These are phyloP conservation scores for Drosophila rhopaloa DNA, from an alignment of 1,140 invertebrate species.

Conservation along the genomic window DNA sequence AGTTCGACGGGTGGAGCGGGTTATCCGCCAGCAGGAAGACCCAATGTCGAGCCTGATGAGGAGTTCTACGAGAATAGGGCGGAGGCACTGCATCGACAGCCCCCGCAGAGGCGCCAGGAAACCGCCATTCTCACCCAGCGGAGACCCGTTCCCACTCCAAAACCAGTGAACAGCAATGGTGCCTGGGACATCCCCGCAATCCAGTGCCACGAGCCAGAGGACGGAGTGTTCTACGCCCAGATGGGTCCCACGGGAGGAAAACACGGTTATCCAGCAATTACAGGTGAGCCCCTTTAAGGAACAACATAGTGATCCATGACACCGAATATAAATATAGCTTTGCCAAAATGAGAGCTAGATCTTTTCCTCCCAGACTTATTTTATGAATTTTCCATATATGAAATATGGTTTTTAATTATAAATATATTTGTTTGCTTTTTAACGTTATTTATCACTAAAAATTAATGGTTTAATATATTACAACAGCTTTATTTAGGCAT, in stretches of 20 bases:
- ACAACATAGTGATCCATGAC: too few species aligned
- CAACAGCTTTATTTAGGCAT: too few species aligned
- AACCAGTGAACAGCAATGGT: slow-evolving; percentile 86
- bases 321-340: too few species aligned
- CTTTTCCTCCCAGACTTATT: too few species aligned
- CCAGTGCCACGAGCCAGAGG: slow-evolving; percentile 94
- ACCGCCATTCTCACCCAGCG: slow-evolving; percentile 43
- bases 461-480: too few species aligned
- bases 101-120: slow-evolving; percentile 58
- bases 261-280: slow-evolving; percentile 93
- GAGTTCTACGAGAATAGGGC: slow-evolving; percentile 74
- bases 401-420: too few species aligned
- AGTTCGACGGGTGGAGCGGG: slow-evolving; percentile 64
- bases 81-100: slow-evolving; percentile 61
- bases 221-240: slow-evolving; percentile 95
- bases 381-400: too few species aligned
- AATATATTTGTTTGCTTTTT: too few species aligned
- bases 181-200: slow-evolving; percentile 95
- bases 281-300: slow-evolving; percentile 86
- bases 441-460: too few species aligned
- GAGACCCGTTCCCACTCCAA: slow-evolving; percentile 87
- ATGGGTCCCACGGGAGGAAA: slow-evolving; percentile 96
- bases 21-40: slow-evolving; percentile 85
- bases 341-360: too few species aligned
- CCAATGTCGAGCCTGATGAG: slow-evolving; percentile 71